A percentile compares a stretch with the other conserved stretches of the same genome.
phyloP scores from a whole-genome alignment of 2,888 invertebrate species.

The Watsonalla cultraria region DNA sequence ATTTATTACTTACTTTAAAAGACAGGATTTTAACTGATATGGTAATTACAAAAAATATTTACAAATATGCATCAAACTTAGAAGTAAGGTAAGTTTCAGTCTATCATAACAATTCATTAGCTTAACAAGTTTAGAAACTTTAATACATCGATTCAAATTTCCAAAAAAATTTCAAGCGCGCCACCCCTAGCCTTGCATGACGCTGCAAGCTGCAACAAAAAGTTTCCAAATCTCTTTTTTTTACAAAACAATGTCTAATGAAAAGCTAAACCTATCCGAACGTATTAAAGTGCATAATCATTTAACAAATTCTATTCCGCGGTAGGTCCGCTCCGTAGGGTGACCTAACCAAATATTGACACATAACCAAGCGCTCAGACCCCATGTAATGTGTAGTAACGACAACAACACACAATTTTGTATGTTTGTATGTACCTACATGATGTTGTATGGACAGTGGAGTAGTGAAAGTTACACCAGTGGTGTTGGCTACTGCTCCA shows the following conservation, averaged over 20 bases:
- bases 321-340: slow-evolving; percentile 51
- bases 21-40: too few relatives aligned
- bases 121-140: too few relatives aligned
- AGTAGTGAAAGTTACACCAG: slow-evolving; percentile 7
- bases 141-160: too few relatives aligned
- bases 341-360: slow-evolving; percentile 63
- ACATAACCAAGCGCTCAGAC: slow-evolving; percentile 16
- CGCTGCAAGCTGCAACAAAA: neutral
- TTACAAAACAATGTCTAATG: neutral
- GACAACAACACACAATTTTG: slow-evolving; percentile 37
- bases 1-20: too few relatives aligned
- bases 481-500: slow-evolving; percentile 1
- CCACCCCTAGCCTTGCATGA: neutral
- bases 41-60: too few relatives aligned
- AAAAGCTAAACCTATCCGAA: neutral
- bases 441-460: neutral
- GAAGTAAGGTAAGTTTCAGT: too few relatives aligned
- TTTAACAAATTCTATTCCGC: slow-evolving; percentile 35
- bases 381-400: slow-evolving; percentile 43
- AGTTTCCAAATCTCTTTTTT: neutral
- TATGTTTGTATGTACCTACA: slow-evolving; percentile 14
- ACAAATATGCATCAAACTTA: too few relatives aligned
- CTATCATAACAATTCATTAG: too few relatives aligned
- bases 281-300: slow-evolving; percentile 19
- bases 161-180: too few relatives aligned